A percentile compares a stretch with the other conserved stretches of the same genome.
phyloP scores from a whole-genome alignment of 1,140 invertebrate genomes.

The Pachyrhynchus sulphureomaculatus region DNA sequence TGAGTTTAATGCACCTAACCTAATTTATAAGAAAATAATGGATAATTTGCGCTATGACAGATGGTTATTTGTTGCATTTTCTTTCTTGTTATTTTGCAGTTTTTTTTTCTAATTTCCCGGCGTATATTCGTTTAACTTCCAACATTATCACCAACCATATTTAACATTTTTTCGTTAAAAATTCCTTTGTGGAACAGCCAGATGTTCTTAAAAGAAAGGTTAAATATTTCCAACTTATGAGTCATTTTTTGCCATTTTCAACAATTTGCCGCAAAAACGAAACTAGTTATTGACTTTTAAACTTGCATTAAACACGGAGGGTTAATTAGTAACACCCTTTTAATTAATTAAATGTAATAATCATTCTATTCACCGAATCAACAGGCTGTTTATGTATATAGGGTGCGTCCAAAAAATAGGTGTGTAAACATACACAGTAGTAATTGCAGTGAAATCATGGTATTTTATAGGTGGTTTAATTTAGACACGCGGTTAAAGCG shows the following conservation, averaged over 20 bases:
- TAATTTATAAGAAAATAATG: constrained; percentile 9
- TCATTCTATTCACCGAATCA: constrained; percentile 20
- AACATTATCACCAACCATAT: background rate
- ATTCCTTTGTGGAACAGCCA: background rate
- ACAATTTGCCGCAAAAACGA: background rate
- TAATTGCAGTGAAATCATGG: too few species aligned
- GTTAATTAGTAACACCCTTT: background rate
- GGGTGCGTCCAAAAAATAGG: constrained; percentile 2
- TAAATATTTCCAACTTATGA: constrained; percentile 2
- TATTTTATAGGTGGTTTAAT: too few species aligned
- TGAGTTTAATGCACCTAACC: constrained; percentile 31
- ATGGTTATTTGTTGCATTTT: constrained; percentile 31
- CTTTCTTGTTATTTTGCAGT: constrained; percentile 3
- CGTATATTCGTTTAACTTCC: background rate
- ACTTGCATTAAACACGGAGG: background rate
- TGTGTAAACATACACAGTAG: background rate
- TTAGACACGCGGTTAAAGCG: too few species aligned
- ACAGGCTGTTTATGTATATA: constrained; percentile 36
- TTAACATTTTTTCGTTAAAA: constrained; percentile 3
- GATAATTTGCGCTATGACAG: constrained; percentile 17
- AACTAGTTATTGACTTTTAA: background rate
- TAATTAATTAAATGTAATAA: too few species aligned
- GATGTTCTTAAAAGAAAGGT: constrained; percentile 8
- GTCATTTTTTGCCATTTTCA: constrained; percentile 10
- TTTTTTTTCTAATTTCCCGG: background rate